Percentiles rank a stretch among this genome's conserved stretches.
phyloP scores from a whole-genome alignment of 2,113 vertebrate genomes.

The Elephantulus edwardii region DNA sequence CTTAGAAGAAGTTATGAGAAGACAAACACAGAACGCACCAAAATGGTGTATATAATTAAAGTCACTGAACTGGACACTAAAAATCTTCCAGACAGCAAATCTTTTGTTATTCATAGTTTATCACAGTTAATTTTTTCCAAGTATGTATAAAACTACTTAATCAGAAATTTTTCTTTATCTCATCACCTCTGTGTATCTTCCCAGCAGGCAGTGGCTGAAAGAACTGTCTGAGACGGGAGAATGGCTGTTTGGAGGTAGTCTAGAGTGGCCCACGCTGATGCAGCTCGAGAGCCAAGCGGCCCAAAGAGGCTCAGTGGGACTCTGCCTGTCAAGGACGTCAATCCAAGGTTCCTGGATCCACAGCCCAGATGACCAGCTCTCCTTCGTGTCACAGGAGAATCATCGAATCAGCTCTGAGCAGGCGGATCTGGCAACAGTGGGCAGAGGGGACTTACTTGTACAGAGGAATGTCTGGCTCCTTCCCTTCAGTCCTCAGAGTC shows the following conservation, averaged over 20 bases:
- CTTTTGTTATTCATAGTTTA: neutral
- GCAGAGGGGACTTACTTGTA: conserved; percentile 91
- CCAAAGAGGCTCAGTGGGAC: neutral
- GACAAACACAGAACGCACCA: neutral
- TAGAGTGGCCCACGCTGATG: neutral
- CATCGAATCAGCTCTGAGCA: neutral
- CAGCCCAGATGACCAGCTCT: fast-evolving
- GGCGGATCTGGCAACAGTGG: fast-evolving
- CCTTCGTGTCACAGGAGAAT: neutral
- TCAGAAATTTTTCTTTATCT: neutral
- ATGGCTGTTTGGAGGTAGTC: neutral
- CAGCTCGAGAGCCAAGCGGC: neutral
- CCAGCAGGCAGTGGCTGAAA: neutral
- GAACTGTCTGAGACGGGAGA: neutral
- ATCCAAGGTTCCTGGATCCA: neutral
- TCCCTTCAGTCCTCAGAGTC: conserved; percentile 97
- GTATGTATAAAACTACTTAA: neutral
- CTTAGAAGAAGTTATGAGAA: neutral
- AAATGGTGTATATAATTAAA: neutral
- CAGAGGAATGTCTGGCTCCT: conserved; percentile 97
- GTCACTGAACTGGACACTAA: neutral
- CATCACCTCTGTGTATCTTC: neutral
- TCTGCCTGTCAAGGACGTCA: neutral
- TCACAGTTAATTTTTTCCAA: neutral
- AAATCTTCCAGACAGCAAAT: neutral